A percentile compares a stretch with the other conserved stretches of the same genome.
These are phyloP conservation scores for Cantharis rustica DNA, from an alignment of 2,888 invertebrate genomes.

Conservation along the genomic window DNA sequence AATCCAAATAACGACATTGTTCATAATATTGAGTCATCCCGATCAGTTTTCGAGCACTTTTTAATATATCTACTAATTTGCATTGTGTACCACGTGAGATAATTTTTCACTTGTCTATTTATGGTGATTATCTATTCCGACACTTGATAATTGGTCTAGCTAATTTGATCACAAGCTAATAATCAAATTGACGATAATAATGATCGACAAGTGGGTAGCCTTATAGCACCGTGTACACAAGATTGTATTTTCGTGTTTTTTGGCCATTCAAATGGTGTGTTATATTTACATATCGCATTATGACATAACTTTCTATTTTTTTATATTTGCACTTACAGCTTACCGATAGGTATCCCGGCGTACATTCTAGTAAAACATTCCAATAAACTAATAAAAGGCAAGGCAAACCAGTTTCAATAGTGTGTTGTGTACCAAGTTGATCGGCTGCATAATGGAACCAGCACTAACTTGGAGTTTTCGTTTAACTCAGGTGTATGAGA, in stretches of 20 bases:
- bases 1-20: too few species aligned
- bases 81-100: not conserved
- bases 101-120: not conserved
- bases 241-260: too few species aligned
- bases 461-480: not conserved
- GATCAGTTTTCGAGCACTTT: too few species aligned
- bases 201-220: not conserved
- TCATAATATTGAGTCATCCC: too few species aligned
- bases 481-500: not conserved
- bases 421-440: constrained; percentile 5
- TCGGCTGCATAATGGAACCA: constrained; percentile 10
- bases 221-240: too few species aligned
- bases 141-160: constrained; percentile 9
- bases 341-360: not conserved
- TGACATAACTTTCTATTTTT: not conserved
- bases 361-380: constrained; percentile 15
- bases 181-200: not conserved
- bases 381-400: constrained; percentile 14
- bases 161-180: not conserved
- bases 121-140: constrained; percentile 6
- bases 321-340: not conserved
- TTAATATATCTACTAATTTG: too few species aligned
- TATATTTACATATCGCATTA: not conserved
- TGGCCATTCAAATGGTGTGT: not conserved
- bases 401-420: constrained; percentile 19